A percentile compares a stretch with the other conserved stretches of the same genome.
Conservation (phyloP, 2,888 invertebrate genomes). For the Rotaria socialis region DNA sequence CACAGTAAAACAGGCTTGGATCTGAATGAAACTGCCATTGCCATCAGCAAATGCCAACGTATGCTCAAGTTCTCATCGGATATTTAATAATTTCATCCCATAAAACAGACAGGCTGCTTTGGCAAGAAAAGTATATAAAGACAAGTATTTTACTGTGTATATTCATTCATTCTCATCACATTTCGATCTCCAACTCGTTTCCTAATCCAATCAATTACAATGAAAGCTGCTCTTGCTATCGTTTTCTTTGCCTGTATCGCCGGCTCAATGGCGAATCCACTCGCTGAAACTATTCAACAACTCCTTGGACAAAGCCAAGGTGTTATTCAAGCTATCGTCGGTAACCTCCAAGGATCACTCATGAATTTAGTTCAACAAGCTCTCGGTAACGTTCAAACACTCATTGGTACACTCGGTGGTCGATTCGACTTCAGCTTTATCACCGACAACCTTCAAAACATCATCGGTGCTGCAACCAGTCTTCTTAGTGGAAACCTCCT, state of each 20-base stretch:
- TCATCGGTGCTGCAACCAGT: too few relatives aligned
- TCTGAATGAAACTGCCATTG: too few relatives aligned
- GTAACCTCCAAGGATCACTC: neutral
- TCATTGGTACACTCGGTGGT: neutral
- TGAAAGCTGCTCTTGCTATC: neutral
- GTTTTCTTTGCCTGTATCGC: conserved; percentile 4
- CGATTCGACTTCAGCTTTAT: neutral
- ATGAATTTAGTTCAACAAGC: too few relatives aligned
- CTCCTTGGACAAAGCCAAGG: neutral
- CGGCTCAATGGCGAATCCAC: conserved; percentile 5
- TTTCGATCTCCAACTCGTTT: too few relatives aligned
- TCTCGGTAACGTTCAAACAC: neutral
- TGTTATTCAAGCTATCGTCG: neutral
- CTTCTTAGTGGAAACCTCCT: neutral
- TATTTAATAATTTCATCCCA: too few relatives aligned
- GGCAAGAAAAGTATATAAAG: too few relatives aligned
- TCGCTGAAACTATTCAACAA: neutral
- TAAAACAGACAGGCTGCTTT: too few relatives aligned
- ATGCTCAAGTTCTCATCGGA: too few relatives aligned
- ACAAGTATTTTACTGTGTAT: too few relatives aligned
- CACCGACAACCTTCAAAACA: neutral
- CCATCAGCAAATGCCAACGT: too few relatives aligned
- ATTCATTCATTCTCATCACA: too few relatives aligned
- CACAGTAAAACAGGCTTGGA: too few relatives aligned
- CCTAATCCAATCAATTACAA: neutral